Conservation (phyloP, 2,888 invertebrate species). For the Eilema griseolum region DNA sequence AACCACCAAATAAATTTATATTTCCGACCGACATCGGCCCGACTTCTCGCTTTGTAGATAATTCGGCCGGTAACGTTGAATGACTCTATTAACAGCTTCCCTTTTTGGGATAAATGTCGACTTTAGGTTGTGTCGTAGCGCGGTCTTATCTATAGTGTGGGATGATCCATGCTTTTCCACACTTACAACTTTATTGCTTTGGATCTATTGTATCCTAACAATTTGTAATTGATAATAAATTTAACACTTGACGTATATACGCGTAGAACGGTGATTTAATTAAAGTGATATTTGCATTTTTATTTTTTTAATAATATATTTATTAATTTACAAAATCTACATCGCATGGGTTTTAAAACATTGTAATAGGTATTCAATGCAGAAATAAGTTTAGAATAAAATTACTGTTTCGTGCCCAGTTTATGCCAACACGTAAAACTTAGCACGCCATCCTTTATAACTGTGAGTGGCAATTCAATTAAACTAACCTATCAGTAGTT, state of each 20-base stretch:
- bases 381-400: background rate
- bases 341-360: background rate
- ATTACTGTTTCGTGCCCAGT: too few species aligned
- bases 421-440: too few species aligned
- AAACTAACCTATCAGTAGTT: background rate
- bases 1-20: slow-evolving; percentile 86
- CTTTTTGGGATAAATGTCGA: slow-evolving; percentile 85
- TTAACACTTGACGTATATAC: slow-evolving; percentile 11
- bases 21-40: slow-evolving; percentile 81
- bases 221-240: slow-evolving; percentile 33
- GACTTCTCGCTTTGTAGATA: slow-evolving; percentile 86
- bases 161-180: slow-evolving; percentile 39
- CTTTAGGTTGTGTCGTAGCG: slow-evolving; percentile 71
- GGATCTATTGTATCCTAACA: slow-evolving; percentile 24
- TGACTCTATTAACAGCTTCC: slow-evolving; percentile 87
- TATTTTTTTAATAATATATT: background rate
- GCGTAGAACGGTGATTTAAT: background rate
- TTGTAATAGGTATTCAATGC: background rate
- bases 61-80: slow-evolving; percentile 86
- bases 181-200: slow-evolving; percentile 43
- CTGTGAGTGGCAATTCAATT: background rate
- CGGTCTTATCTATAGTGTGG: slow-evolving; percentile 72
- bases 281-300: background rate
- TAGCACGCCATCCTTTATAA: background rate
- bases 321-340: too few species aligned